phyloP scores from a whole-genome alignment of 2,797 vertebrate genomes.

The Sebastes minor region DNA sequence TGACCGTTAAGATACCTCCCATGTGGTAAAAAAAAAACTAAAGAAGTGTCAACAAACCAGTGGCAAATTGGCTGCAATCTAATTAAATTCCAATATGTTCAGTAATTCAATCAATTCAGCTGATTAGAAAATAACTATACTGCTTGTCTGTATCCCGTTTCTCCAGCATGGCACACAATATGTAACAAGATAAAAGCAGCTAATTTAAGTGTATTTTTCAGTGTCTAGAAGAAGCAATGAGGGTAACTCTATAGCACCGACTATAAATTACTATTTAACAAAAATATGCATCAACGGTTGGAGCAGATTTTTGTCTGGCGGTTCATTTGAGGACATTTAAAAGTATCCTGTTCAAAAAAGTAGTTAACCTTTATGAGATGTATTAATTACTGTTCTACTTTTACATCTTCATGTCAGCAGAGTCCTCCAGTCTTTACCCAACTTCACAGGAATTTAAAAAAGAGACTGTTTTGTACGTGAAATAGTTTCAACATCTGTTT shows the following conservation, averaged over 20 bases:
- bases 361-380: not conserved
- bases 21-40: not conserved
- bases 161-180: not conserved
- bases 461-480: not conserved
- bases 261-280: not conserved
- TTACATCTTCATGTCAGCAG: not conserved
- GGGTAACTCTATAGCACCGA: not conserved
- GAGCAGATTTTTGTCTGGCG: not conserved
- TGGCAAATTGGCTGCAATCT: not conserved
- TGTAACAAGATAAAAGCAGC: not conserved
- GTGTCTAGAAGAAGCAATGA: not conserved
- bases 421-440: not conserved
- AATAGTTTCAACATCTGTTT: conserved; percentile 34
- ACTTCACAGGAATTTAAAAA: not conserved
- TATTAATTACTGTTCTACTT: not conserved
- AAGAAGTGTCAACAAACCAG: not conserved
- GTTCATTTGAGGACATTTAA: conserved; percentile 1
- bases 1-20: not conserved
- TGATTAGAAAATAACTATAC: not conserved
- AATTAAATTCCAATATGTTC: not conserved
- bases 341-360: not conserved
- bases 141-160: not conserved
- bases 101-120: not conserved
- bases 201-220: not conserved
- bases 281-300: not conserved